Percentiles rank a stretch among this genome's conserved stretches.
These are phyloP conservation scores for Protobothrops flavoviridis DNA, from an alignment of 2,113 vertebrate species.

Conservation along the genomic window DNA sequence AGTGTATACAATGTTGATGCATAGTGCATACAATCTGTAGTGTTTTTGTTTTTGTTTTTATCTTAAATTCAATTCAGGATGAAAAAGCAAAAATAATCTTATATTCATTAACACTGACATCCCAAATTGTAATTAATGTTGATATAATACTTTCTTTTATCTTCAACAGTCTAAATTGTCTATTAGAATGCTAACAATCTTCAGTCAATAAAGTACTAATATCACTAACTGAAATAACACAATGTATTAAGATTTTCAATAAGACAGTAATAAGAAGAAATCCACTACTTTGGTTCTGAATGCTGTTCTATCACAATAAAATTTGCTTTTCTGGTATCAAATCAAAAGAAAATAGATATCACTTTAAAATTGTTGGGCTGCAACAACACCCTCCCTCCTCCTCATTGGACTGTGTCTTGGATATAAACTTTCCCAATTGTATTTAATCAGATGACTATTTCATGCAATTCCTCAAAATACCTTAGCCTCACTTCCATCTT, in stretches of 20 bases:
- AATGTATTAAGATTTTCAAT: background rate
- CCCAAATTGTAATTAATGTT: background rate
- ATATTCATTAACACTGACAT: background rate
- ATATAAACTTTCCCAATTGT: background rate
- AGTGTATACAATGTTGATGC: too few relatives aligned
- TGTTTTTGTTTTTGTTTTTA: background rate
- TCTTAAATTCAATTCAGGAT: background rate
- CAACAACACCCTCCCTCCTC: background rate
- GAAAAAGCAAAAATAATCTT: background rate
- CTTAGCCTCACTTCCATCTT: background rate
- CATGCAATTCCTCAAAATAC: background rate
- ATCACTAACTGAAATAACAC: background rate
- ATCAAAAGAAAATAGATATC: background rate
- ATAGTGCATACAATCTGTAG: too few relatives aligned
- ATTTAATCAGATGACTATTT: background rate
- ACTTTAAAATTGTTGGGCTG: background rate
- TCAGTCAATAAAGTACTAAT: background rate
- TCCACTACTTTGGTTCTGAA: background rate
- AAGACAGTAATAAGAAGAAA: background rate
- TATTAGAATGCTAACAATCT: background rate
- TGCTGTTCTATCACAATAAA: background rate
- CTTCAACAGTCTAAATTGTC: background rate
- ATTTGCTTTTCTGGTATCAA: background rate
- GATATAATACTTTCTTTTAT: background rate
- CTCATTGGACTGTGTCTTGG: background rate